Percentiles rank a stretch among this genome's conserved stretches.
Conservation (phyloP, 2,797 vertebrate genomes). For the Silurus lanzhouensis region DNA sequence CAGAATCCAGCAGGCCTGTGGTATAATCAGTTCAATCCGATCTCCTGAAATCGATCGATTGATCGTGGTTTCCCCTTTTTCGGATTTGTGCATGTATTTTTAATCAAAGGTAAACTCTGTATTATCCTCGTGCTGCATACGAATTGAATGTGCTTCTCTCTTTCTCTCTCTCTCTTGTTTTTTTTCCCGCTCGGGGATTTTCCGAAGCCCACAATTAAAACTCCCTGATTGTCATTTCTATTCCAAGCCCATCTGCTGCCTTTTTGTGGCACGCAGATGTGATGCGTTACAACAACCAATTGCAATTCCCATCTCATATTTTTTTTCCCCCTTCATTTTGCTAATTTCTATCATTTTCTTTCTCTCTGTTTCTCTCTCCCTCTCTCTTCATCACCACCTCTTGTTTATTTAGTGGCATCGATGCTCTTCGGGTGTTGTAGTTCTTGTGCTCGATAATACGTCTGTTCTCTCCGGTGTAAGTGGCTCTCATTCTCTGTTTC, state of each 20-base stretch:
- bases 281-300: not conserved
- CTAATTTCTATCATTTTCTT: slow-evolving; percentile 42
- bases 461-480: slow-evolving; percentile 92
- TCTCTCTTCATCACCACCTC: not conserved
- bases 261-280: slow-evolving; percentile 20
- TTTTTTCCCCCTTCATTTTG: slow-evolving; percentile 32
- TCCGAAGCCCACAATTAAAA: slow-evolving; percentile 23
- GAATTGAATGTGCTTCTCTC: not conserved
- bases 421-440: slow-evolving; percentile 88
- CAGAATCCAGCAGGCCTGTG: not conserved
- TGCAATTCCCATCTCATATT: slow-evolving; percentile 13
- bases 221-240: slow-evolving; percentile 29
- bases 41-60: not conserved
- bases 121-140: not conserved
- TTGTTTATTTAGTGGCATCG: slow-evolving; percentile 80
- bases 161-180: not conserved
- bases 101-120: not conserved
- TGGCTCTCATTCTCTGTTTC: slow-evolving; percentile 3
- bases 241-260: slow-evolving; percentile 30
- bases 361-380: not conserved
- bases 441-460: slow-evolving; percentile 83
- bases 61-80: not conserved
- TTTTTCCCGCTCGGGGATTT: not conserved
- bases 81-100: not conserved
- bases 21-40: not conserved